Evolutionary conservation across 2,888 invertebrate species (phyloP), one percentile per base, ranked within the genome.

Genomic region (Andrena bucephala): DNA sequence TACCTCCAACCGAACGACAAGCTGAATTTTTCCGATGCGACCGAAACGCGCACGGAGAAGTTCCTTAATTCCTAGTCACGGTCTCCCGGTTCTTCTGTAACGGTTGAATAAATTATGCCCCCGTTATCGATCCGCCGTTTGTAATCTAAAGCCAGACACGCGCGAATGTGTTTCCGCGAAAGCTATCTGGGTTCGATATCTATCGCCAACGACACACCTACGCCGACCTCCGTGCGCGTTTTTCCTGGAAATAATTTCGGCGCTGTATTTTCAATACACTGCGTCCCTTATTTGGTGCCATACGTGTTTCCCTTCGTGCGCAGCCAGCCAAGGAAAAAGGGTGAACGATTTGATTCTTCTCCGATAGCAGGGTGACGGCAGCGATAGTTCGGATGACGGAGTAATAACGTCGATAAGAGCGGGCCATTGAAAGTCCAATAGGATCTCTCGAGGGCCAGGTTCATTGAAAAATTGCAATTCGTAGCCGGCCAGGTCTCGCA

Each of bases 381-480:
- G 68, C 66, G 81, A 76, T 66, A 70, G 71, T 54, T 63, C 57
- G 84, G 72, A 59, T 72, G 86, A 76, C 76, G 29, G 76, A 81
- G 87, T 88, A 89, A 90, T 87, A 88, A 89, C 83, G 81, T 79
- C 83, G 86, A 89, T 86, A 81, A 89, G 88, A 85, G 86, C 66
- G 59, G 73, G 70, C 80, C 70, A 85, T 89, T 85, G 81, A 87
- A 86, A 81, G 80, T 83, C 68, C 80, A 80, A 89, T 84, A 85
- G 86, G 84, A 85, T 85, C 76, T 63, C 73, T 79, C 74, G 62
- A 73, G 70, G 75, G 63, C 63, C 72, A 57, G 74, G 74, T 84
- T 80, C 65, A 82, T 79, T 89, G 89, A 89, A 85, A 86, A 89
- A 89, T 88, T 87, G 84, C 82, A 85, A 85, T 85, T 72, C 72